phyloP scores from a whole-genome alignment of 2,888 invertebrate genomes.

The Phlogophora meticulosa region DNA sequence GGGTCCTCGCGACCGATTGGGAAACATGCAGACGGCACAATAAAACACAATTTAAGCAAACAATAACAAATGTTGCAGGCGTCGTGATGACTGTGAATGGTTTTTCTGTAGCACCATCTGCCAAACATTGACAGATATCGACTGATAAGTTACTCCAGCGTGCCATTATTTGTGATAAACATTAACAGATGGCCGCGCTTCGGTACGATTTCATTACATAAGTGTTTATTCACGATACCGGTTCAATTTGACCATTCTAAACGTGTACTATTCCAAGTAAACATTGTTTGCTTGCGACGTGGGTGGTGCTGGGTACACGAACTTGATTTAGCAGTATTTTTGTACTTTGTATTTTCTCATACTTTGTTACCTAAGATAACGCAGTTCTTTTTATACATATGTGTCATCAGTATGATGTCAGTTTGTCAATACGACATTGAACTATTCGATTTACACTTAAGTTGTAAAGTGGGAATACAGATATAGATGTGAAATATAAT shows the following conservation, averaged over 20 bases:
- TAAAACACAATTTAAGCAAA: slow-evolving; percentile 64
- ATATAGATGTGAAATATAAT: background rate
- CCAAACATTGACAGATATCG: slow-evolving; percentile 81
- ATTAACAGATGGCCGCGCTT: slow-evolving; percentile 82
- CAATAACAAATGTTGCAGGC: slow-evolving; percentile 69
- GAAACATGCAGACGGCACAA: slow-evolving; percentile 50
- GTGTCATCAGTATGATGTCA: background rate
- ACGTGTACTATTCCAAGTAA: slow-evolving; percentile 63
- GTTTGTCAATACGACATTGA: slow-evolving; percentile 26
- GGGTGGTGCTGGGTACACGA: slow-evolving; percentile 66
- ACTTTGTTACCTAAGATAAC: background rate
- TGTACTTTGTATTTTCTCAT: slow-evolving; percentile 26
- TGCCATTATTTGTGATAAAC: slow-evolving; percentile 85
- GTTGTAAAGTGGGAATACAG: background rate
- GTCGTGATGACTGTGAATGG: slow-evolving; percentile 70
- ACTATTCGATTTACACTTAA: slow-evolving; percentile 6
- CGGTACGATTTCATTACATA: slow-evolving; percentile 76
- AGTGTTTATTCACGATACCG: slow-evolving; percentile 74
- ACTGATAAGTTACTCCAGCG: slow-evolving; percentile 80
- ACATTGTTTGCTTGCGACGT: slow-evolving; percentile 63
- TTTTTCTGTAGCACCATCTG: slow-evolving; percentile 80
- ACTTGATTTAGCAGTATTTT: slow-evolving; percentile 56
- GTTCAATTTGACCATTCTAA: slow-evolving; percentile 70
- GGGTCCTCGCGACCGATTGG: slow-evolving; percentile 22
- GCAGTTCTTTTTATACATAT: background rate